Conservation (phyloP, 2,113 vertebrate genomes). For the Osmerus mordax region DNA sequence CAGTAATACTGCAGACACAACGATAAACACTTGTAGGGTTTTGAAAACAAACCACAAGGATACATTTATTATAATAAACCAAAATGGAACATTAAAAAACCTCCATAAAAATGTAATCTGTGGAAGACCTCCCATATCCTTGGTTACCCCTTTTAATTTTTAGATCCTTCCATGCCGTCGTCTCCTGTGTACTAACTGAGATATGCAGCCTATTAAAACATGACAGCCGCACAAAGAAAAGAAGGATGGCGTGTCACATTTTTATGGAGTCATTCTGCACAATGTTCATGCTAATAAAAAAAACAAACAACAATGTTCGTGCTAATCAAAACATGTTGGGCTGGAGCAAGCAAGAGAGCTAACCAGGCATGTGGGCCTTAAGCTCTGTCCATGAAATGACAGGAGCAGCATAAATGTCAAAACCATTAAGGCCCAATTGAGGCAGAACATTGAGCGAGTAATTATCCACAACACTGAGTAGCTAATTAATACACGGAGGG, state of each 20-base stretch:
- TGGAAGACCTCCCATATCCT: too few species aligned
- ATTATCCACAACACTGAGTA: background rate
- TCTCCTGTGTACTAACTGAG: conserved; percentile 10
- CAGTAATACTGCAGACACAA: conserved; percentile 3
- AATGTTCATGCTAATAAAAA: background rate
- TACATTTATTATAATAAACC: too few species aligned
- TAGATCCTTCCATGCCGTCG: too few species aligned
- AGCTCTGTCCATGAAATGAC: conserved; percentile 26
- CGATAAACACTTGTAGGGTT: background rate
- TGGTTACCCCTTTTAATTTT: too few species aligned
- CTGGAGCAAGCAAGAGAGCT: conserved; percentile 7
- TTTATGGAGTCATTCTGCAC: conserved; percentile 1
- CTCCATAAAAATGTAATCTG: too few species aligned
- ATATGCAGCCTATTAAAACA: conserved; percentile 24
- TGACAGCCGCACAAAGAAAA: conserved; percentile 20
- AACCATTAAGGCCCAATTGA: background rate
- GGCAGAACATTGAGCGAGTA: background rate
- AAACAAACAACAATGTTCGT: background rate
- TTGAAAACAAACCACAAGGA: too few species aligned
- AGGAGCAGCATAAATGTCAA: conserved; percentile 16
- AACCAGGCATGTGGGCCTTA: background rate
- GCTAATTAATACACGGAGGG: too few species aligned
- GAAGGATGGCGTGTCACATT: background rate
- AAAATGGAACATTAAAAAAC: too few species aligned
- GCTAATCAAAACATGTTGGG: conserved; percentile 13